Evolutionary conservation across 2,797 vertebrate species (phyloP).

Genomic region (Novumbra hubbsi): DNA sequence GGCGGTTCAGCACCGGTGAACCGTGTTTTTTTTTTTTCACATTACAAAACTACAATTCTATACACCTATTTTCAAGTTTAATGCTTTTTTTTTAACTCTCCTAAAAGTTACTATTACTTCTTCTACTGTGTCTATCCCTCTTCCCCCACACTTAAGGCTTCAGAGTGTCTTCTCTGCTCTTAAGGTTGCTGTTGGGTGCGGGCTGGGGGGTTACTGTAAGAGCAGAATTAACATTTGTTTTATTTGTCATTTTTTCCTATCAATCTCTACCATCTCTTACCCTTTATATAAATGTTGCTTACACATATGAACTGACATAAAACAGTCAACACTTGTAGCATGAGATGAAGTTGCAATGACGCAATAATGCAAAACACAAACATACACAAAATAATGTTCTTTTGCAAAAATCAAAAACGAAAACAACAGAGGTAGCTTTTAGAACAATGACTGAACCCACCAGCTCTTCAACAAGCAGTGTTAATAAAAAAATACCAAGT

Average conservation of each 20-base stretch:
- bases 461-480: conserved; percentile 72
- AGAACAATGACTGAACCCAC: conserved; percentile 75
- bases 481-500: conserved; percentile 77
- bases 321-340: conserved; percentile 68
- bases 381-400: conserved; percentile 75
- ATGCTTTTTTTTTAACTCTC: conserved; percentile 70
- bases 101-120: conserved; percentile 74
- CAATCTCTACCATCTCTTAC: conserved; percentile 62
- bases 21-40: conserved; percentile 73
- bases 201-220: conserved; percentile 45
- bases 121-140: conserved; percentile 59
- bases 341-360: conserved; percentile 80
- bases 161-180: conserved; percentile 71
- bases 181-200: conserved; percentile 52
- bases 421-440: conserved; percentile 94
- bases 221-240: conserved; percentile 57
- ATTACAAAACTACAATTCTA: conserved; percentile 86
- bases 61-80: conserved; percentile 85
- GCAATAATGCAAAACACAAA: conserved; percentile 76
- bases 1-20: conserved; percentile 58
- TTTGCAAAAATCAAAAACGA: conserved; percentile 55
- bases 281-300: conserved; percentile 73
- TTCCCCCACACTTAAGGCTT: conserved; percentile 82
- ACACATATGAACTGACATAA: conserved; percentile 66
- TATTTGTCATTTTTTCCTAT: conserved; percentile 57